Conservation (phyloP, 2,888 invertebrate species). For the Poecilobothrus nobilitatus region DNA sequence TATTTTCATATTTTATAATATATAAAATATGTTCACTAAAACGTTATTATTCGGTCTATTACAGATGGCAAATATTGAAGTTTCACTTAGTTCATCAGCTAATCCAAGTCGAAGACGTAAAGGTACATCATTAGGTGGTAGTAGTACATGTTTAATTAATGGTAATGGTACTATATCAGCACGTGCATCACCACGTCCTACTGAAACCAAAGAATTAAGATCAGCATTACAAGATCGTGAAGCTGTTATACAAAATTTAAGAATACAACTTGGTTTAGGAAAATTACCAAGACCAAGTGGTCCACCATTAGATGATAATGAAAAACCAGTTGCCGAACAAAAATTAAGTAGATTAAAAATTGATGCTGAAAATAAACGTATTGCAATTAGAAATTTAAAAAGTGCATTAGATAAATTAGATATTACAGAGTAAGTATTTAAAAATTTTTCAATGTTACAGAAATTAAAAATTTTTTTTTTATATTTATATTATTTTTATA, state of each 20-base stretch:
- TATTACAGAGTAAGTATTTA: slow-evolving; percentile 69
- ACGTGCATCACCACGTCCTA: slow-evolving; percentile 25
- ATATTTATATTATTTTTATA: neutral
- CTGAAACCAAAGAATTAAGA: slow-evolving; percentile 53
- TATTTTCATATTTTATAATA: too few species aligned
- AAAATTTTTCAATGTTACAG: neutral
- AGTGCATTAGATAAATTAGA: slow-evolving; percentile 72
- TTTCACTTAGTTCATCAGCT: slow-evolving; percentile 61
- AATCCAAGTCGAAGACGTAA: slow-evolving; percentile 52
- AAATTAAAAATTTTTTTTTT: too few species aligned
- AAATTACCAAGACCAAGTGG: slow-evolving; percentile 42
- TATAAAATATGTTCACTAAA: neutral
- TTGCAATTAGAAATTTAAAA: slow-evolving; percentile 72
- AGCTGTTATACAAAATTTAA: slow-evolving; percentile 64
- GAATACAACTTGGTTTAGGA: slow-evolving; percentile 40
- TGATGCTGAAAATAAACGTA: slow-evolving; percentile 69
- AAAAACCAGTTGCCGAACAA: slow-evolving; percentile 51
- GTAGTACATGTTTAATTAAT: slow-evolving; percentile 21
- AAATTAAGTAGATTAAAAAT: slow-evolving; percentile 51
- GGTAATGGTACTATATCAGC: slow-evolving; percentile 17
- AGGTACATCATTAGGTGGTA: slow-evolving; percentile 39
- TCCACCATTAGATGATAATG: slow-evolving; percentile 47
- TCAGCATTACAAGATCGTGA: slow-evolving; percentile 71
- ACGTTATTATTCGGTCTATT: slow-evolving; percentile 20
- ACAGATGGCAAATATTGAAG: slow-evolving; percentile 78